Conservation (phyloP, 2,113 vertebrate species). For the Varanus komodoensis region DNA sequence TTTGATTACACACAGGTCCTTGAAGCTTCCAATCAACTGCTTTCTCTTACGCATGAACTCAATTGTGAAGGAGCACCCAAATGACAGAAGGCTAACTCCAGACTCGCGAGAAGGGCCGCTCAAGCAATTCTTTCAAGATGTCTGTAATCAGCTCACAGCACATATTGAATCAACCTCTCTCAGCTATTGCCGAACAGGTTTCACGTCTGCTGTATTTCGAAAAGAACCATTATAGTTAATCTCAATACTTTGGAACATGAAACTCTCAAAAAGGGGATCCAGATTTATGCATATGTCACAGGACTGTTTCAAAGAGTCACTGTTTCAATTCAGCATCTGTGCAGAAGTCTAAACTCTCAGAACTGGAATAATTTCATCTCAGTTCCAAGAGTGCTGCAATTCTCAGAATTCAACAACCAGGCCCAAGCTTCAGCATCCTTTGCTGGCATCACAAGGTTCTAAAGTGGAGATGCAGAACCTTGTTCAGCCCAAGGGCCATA, state of each 20-base stretch:
- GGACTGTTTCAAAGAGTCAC: not conserved
- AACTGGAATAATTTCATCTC: not conserved
- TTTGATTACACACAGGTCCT: slow-evolving; percentile 80
- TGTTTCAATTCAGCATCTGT: not conserved
- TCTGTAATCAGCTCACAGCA: slow-evolving; percentile 81
- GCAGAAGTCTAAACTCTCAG: rapidly evolving
- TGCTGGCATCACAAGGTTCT: not conserved
- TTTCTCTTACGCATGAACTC: slow-evolving; percentile 31
- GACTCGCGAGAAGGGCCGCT: slow-evolving; percentile 66
- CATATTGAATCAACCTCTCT: slow-evolving; percentile 62
- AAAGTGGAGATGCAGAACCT: too few species aligned
- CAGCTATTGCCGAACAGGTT: slow-evolving; percentile 44
- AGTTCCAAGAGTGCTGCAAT: not conserved
- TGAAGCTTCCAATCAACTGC: slow-evolving; percentile 74
- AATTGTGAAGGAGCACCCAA: slow-evolving; percentile 62
- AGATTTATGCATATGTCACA: slow-evolving; percentile 50
- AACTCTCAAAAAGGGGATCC: slow-evolving; percentile 38
- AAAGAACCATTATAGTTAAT: slow-evolving; percentile 62
- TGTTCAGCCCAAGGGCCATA: too few species aligned
- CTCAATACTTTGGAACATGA: slow-evolving; percentile 43
- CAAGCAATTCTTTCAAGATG: slow-evolving; percentile 83
- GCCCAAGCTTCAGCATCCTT: not conserved
- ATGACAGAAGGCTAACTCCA: slow-evolving; percentile 79
- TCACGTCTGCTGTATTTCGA: slow-evolving; percentile 55
- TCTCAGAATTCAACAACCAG: not conserved